These are phyloP conservation scores for Lepilemur septentrionalis DNA, from an alignment of 2,797 vertebrate species.

Conservation along the genomic window DNA sequence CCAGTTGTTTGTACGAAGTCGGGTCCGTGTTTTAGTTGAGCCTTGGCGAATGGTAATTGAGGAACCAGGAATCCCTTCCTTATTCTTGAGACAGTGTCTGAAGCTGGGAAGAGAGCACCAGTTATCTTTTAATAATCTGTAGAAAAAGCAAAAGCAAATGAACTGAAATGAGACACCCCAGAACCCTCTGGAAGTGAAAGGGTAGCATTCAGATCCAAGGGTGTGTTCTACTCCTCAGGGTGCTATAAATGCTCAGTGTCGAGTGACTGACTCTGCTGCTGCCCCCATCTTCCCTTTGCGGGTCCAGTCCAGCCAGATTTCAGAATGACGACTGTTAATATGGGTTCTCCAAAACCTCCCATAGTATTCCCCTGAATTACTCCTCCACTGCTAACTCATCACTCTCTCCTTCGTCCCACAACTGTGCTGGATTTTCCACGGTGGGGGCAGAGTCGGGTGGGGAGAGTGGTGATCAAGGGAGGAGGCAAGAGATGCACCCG, in stretches of 20 bases:
- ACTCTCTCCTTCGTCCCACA: slow-evolving; percentile 40
- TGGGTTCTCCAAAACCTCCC: not conserved
- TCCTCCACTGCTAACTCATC: not conserved
- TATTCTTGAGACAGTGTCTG: not conserved
- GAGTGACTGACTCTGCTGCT: not conserved
- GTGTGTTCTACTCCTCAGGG: not conserved
- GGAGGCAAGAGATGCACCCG: slow-evolving; percentile 53
- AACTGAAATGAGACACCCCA: not conserved
- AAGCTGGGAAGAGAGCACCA: not conserved
- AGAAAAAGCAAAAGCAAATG: not conserved
- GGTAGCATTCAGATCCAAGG: not conserved
- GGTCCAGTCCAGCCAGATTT: not conserved
- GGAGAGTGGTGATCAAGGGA: slow-evolving; percentile 25
- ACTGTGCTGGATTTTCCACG: slow-evolving; percentile 47
- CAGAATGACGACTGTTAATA: not conserved
- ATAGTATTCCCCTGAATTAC: not conserved
- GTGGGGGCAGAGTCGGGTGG: not conserved
- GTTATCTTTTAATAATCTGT: not conserved
- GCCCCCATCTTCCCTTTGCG: not conserved
- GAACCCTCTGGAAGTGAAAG: not conserved
- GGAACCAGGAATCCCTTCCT: not conserved
- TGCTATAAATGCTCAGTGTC: not conserved
- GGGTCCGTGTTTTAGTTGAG: not conserved
- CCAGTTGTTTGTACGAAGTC: not conserved
- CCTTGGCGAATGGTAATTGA: not conserved